Evolutionary conservation across 2,888 invertebrate species (phyloP).

Genomic region (Aphrophora alni): DNA sequence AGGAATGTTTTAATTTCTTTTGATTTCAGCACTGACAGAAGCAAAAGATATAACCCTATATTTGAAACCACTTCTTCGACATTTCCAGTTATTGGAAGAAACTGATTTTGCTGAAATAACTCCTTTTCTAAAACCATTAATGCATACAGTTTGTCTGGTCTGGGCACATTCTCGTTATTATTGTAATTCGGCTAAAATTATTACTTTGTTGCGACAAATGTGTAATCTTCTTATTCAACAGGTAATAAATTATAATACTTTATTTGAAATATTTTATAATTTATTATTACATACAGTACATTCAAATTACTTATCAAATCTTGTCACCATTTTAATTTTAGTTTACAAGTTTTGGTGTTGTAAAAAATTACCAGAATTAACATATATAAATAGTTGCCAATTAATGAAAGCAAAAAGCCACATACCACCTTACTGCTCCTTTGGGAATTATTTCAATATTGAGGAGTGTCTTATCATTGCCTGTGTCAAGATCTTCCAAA

Average conservation of each 20-base stretch:
- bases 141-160: constrained; percentile 87
- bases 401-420: no score
- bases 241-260: constrained; percentile 61
- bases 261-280: neutral
- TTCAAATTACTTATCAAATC: no score
- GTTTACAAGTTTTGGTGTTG: no score
- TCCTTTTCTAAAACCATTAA: constrained; percentile 76
- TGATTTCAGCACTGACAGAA: constrained; percentile 77
- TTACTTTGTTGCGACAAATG: constrained; percentile 86
- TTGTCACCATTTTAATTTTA: no score
- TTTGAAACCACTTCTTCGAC: constrained; percentile 80
- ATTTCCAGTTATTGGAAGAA: constrained; percentile 81
- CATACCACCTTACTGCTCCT: no score
- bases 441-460: no score
- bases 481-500: no score
- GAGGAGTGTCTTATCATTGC: no score
- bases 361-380: no score
- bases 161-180: constrained; percentile 93
- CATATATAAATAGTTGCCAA: no score
- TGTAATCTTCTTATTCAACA: constrained; percentile 89
- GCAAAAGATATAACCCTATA: constrained; percentile 89
- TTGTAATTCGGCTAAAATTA: constrained; percentile 86
- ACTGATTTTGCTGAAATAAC: constrained; percentile 85
- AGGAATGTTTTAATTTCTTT: no score
- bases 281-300: no score